Conservation (phyloP, 2,113 vertebrate genomes). For the Myiozetetes cayanensis region DNA sequence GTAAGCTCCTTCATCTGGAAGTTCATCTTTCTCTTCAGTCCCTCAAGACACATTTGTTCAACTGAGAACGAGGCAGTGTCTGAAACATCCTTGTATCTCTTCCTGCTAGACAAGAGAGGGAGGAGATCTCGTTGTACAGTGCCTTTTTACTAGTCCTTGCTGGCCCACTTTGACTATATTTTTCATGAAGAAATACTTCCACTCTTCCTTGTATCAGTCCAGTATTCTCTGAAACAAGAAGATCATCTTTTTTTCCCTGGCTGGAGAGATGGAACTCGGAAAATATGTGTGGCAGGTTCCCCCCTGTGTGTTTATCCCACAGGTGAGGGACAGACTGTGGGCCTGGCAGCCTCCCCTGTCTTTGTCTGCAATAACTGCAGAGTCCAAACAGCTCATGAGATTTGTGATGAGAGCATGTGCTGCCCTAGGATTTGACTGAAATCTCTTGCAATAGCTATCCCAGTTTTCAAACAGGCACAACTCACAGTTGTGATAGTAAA, state of each 20-base stretch:
- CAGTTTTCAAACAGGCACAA: background rate
- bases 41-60: background rate
- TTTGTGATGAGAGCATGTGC: background rate
- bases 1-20: background rate
- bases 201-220: background rate
- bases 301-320: background rate
- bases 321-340: fast-evolving
- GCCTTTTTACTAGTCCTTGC: background rate
- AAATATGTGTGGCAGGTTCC: fast-evolving
- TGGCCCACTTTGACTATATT: background rate
- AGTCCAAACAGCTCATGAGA: background rate
- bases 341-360: background rate
- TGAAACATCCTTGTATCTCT: background rate
- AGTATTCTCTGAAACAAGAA: background rate
- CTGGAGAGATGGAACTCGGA: background rate
- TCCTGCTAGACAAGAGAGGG: background rate
- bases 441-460: background rate
- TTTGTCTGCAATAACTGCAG: background rate
- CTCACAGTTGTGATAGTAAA: background rate
- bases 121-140: background rate
- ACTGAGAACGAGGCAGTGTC: background rate
- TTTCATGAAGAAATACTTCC: background rate
- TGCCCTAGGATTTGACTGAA: background rate
- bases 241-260: background rate
- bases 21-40: background rate